These are phyloP conservation scores for Lethenteron reissneri DNA, from an alignment of 2,113 vertebrate genomes.

Conservation along the genomic window DNA sequence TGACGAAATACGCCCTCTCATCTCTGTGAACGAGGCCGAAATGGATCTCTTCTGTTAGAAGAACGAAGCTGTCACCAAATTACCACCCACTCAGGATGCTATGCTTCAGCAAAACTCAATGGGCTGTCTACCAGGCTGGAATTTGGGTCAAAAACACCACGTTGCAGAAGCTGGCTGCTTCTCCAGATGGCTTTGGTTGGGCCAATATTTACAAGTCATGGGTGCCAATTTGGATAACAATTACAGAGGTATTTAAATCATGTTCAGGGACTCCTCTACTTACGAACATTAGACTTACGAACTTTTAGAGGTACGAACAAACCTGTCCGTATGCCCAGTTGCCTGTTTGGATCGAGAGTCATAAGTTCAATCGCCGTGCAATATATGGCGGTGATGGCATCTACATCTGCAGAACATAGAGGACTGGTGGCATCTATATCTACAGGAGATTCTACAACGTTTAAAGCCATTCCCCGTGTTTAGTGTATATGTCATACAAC, in stretches of 20 bases:
- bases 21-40: background rate
- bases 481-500: no score
- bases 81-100: background rate
- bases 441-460: no score
- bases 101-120: background rate
- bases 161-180: background rate
- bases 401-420: no score
- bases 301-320: no score
- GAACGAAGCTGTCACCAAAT: background rate
- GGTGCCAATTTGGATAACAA: constrained; percentile 1
- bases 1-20: background rate
- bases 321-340: no score
- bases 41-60: background rate
- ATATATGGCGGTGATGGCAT: no score
- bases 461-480: no score
- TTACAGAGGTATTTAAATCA: background rate
- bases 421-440: no score
- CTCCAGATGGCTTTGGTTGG: background rate
- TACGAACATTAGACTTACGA: no score
- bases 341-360: no score
- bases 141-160: background rate
- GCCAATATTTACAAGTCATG: background rate
- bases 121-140: background rate
- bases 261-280: no score
- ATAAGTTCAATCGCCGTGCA: no score